Evolutionary conservation across 2,113 vertebrate species (phyloP).

Genomic region (Psettodes erumei): DNA sequence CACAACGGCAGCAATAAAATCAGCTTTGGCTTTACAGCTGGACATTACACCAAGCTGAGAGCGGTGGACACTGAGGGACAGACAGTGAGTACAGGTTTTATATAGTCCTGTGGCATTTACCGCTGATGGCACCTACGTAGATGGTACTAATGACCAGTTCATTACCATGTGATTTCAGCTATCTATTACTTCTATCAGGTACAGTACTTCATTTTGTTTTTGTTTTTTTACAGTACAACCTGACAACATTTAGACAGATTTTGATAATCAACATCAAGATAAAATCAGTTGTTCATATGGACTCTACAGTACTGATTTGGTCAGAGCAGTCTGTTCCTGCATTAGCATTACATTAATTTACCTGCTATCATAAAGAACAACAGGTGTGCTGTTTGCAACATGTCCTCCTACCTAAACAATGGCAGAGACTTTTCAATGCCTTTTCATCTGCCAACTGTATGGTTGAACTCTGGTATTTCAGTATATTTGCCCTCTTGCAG

Average conservation of each 20-base stretch:
- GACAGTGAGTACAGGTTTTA: slow-evolving; percentile 4
- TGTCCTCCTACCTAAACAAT: too few relatives aligned
- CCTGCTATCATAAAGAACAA: too few relatives aligned
- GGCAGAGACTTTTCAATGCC: too few relatives aligned
- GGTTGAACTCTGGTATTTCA: too few relatives aligned
- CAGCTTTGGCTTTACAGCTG: slow-evolving; percentile 57
- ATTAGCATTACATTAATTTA: background rate
- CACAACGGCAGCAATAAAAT: slow-evolving; percentile 60
- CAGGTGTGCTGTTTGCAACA: too few relatives aligned
- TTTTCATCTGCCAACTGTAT: too few relatives aligned
- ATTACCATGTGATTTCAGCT: background rate
- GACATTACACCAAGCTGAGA: slow-evolving; percentile 24
- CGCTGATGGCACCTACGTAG: slow-evolving; percentile 3
- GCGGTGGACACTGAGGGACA: background rate
- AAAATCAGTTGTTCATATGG: background rate
- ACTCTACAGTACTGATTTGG: too few relatives aligned
- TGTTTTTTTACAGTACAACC: too few relatives aligned
- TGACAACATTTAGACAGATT: too few relatives aligned
- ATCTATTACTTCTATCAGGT: background rate
- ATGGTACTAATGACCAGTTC: slow-evolving; percentile 13
- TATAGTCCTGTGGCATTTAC: background rate
- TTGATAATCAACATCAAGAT: background rate
- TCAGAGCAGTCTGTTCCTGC: background rate
- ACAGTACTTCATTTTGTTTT: background rate
- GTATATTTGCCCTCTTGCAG: too few relatives aligned